A percentile compares a stretch with the other conserved stretches of the same genome.
These are phyloP conservation scores for Phyllotreta cruciferae DNA, from an alignment of 2,888 invertebrate genomes.

Conservation along the genomic window DNA sequence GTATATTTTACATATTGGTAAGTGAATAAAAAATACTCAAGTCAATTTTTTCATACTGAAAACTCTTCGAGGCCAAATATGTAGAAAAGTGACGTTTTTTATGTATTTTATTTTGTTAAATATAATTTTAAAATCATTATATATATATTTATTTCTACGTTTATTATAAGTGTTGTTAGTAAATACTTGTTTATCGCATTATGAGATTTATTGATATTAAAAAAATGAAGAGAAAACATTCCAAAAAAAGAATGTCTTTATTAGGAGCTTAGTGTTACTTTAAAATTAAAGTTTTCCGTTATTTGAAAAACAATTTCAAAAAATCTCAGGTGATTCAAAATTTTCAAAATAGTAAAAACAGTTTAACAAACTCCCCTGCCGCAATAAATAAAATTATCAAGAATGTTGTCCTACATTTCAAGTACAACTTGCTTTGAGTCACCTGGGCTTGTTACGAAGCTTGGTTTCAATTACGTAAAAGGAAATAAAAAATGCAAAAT, in stretches of 20 bases:
- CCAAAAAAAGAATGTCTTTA: slow-evolving; percentile 41
- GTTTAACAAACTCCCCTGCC: no score
- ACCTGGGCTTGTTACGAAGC: no score
- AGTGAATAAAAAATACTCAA: slow-evolving; percentile 46
- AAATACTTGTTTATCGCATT: slow-evolving; percentile 31
- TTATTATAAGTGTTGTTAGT: slow-evolving; percentile 27
- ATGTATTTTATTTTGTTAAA: slow-evolving; percentile 42
- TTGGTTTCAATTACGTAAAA: background rate
- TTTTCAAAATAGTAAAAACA: background rate
- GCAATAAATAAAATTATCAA: background rate
- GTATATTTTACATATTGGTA: slow-evolving; percentile 35
- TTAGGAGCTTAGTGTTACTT: slow-evolving; percentile 25
- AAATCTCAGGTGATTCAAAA: slow-evolving; percentile 1
- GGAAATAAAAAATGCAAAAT: slow-evolving; percentile 2
- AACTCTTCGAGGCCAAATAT: slow-evolving; percentile 48
- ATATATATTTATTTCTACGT: slow-evolving; percentile 42
- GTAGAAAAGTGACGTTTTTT: slow-evolving; percentile 42
- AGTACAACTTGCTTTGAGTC: background rate
- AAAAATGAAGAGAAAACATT: slow-evolving; percentile 41
- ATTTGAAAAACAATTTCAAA: no score
- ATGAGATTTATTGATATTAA: slow-evolving; percentile 40
- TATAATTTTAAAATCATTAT: slow-evolving; percentile 40
- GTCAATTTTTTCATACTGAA: slow-evolving; percentile 40
- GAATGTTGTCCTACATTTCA: background rate
- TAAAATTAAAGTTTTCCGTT: background rate